These are phyloP conservation scores for Nebria ingens DNA, from an alignment of 1,140 invertebrate genomes.

Conservation along the genomic window DNA sequence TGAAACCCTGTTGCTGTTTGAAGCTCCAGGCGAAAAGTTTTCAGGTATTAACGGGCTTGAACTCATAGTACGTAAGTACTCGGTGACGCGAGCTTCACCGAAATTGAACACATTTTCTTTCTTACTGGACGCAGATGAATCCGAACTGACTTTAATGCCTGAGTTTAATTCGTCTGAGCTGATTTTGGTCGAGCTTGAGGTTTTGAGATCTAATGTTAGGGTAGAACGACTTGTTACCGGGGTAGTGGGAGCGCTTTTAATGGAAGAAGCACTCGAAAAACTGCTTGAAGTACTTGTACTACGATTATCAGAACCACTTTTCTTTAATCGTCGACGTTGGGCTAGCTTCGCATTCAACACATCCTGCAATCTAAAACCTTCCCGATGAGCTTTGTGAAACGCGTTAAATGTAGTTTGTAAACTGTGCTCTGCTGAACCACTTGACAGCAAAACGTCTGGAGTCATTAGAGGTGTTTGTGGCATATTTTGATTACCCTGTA, in stretches of 20 bases:
- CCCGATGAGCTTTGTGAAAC: slow-evolving; percentile 56
- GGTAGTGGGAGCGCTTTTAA: slow-evolving; percentile 23
- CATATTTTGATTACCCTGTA: slow-evolving; percentile 36
- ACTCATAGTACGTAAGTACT: slow-evolving; percentile 25
- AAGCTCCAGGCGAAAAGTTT: background rate
- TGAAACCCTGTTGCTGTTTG: background rate
- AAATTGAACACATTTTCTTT: slow-evolving; percentile 26
- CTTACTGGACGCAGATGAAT: slow-evolving; percentile 15
- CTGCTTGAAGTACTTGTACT: slow-evolving; percentile 28
- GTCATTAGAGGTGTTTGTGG: slow-evolving; percentile 45
- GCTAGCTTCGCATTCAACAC: slow-evolving; percentile 60
- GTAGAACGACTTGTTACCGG: slow-evolving; percentile 19
- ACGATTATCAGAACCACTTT: slow-evolving; percentile 37
- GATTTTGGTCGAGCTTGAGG: slow-evolving; percentile 17
- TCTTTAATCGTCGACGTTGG: slow-evolving; percentile 55
- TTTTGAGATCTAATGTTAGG: slow-evolving; percentile 24
- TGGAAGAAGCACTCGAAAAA: slow-evolving; percentile 29
- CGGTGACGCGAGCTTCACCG: slow-evolving; percentile 23
- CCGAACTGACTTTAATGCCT: background rate
- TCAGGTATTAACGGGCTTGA: slow-evolving; percentile 20
- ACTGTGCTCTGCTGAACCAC: slow-evolving; percentile 34
- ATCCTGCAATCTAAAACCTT: slow-evolving; percentile 59
- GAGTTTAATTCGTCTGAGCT: background rate
- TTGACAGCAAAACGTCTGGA: slow-evolving; percentile 39
- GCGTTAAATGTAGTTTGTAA: slow-evolving; percentile 51